A percentile compares a stretch with the other conserved stretches of the same genome.
These are phyloP conservation scores for Temnopleurus reevesii DNA, from an alignment of 53 echinoderm and acorn worm species.

Conservation along the genomic window DNA sequence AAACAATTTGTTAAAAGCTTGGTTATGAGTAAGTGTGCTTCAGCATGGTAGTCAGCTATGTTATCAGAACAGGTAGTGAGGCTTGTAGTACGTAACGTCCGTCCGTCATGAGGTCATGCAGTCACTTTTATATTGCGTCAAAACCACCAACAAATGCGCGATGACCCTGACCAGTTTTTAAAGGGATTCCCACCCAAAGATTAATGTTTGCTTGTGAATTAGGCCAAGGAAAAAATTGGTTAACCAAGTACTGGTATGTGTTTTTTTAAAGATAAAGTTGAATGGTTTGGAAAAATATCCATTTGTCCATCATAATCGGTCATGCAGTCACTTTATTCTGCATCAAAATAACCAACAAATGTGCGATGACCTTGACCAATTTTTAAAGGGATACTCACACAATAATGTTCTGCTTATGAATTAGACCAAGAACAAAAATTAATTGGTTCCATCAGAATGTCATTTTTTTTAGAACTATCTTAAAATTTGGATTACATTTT, in stretches of 20 bases:
- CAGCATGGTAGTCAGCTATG: background rate
- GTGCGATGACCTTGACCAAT: too few species aligned
- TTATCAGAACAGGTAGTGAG: background rate
- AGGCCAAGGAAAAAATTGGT: too few species aligned
- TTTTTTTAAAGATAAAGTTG: background rate
- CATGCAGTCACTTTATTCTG: background rate
- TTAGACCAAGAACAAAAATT: too few species aligned
- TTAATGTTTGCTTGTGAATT: background rate
- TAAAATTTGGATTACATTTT: too few species aligned
- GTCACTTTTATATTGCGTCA: background rate
- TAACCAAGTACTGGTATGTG: too few species aligned
- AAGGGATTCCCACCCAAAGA: background rate
- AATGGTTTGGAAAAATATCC: background rate
- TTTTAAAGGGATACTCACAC: too few species aligned
- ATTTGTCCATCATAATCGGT: background rate
- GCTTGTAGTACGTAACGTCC: background rate
- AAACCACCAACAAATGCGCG: background rate
- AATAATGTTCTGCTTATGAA: too few species aligned
- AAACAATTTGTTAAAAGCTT: too few species aligned
- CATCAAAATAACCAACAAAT: too few species aligned
- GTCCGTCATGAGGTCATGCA: background rate
- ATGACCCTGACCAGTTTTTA: background rate
- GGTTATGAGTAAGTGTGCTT: background rate
- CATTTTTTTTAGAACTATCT: too few species aligned
- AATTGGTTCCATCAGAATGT: too few species aligned